phyloP scores from a whole-genome alignment of 2,888 invertebrate species.

The Pocota personata region DNA sequence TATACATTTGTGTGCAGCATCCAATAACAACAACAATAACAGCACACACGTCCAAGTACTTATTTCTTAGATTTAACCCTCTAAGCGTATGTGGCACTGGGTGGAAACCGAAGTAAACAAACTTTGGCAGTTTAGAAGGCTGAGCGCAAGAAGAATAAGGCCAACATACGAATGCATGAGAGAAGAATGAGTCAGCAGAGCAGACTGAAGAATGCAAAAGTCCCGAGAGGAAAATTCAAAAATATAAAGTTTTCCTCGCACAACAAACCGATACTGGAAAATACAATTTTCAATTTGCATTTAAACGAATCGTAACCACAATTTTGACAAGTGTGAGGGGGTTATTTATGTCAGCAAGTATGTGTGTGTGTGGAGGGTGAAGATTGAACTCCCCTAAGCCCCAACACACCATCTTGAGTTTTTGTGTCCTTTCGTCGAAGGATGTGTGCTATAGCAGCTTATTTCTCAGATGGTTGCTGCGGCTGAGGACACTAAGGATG shows the following conservation, averaged over 20 bases:
- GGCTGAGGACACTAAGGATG: constrained; percentile 4
- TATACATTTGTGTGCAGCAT: not conserved
- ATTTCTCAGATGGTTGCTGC: constrained; percentile 18
- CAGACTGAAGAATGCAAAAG: constrained; percentile 15
- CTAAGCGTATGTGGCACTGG: constrained; percentile 68
- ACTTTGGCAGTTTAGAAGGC: constrained; percentile 69
- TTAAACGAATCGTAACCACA: constrained; percentile 73
- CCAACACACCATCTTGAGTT: constrained; percentile 45
- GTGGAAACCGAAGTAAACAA: constrained; percentile 68
- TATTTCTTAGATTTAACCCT: constrained; percentile 67
- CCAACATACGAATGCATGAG: constrained; percentile 17
- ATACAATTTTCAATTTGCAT: constrained; percentile 74
- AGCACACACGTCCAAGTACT: constrained; percentile 58
- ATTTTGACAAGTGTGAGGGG: constrained; percentile 73
- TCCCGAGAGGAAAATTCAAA: constrained; percentile 67
- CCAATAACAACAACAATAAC: constrained; percentile 13
- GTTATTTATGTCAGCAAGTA: constrained; percentile 68
- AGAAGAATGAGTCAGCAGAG: not conserved
- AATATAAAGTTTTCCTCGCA: constrained; percentile 62
- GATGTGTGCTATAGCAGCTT: constrained; percentile 21
- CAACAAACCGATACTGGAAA: constrained; percentile 66
- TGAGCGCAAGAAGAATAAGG: constrained; percentile 51
- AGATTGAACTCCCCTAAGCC: constrained; percentile 47
- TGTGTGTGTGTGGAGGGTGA: not conserved
- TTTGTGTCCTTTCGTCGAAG: constrained; percentile 5